phyloP scores from a whole-genome alignment of 2,888 invertebrate species.

The Drosophila eohydei region DNA sequence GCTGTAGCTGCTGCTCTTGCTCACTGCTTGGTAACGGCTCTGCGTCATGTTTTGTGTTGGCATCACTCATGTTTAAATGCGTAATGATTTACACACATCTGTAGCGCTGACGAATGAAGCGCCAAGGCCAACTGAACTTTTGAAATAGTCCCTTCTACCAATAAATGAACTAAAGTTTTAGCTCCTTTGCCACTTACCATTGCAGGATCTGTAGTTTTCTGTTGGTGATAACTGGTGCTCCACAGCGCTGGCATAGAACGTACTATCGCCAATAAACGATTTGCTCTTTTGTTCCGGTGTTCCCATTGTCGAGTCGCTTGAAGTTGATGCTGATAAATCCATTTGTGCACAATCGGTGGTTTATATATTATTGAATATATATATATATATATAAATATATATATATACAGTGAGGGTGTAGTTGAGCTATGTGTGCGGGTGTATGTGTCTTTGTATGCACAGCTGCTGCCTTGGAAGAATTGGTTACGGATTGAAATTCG shows the following conservation, averaged over 20 bases:
- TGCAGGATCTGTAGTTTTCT: slow-evolving; percentile 74
- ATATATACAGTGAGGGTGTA: slow-evolving; percentile 2
- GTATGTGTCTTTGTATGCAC: slow-evolving; percentile 50
- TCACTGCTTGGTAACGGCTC: neutral
- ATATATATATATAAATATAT: slow-evolving; percentile 7
- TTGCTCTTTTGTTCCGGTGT: slow-evolving; percentile 51
- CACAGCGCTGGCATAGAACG: slow-evolving; percentile 82
- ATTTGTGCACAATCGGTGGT: slow-evolving; percentile 52
- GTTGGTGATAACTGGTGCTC: slow-evolving; percentile 74
- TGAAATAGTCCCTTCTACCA: neutral
- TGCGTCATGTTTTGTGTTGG: neutral
- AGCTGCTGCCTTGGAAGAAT: slow-evolving; percentile 73
- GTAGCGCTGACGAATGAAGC: slow-evolving; percentile 5
- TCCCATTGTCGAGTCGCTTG: slow-evolving; percentile 51
- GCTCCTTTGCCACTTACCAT: slow-evolving; percentile 61
- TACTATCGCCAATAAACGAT: slow-evolving; percentile 60
- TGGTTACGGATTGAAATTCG: slow-evolving; percentile 70
- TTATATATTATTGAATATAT: too few relatives aligned
- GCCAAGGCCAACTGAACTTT: slow-evolving; percentile 26
- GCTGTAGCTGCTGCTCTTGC: neutral
- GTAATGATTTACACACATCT: neutral
- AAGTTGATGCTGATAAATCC: slow-evolving; percentile 64
- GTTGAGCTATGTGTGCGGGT: slow-evolving; percentile 22
- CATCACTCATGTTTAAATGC: slow-evolving; percentile 11
- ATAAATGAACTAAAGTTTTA: neutral